phyloP scores from a whole-genome alignment of 2,888 invertebrate genomes.

The Crocallis elinguaria region DNA sequence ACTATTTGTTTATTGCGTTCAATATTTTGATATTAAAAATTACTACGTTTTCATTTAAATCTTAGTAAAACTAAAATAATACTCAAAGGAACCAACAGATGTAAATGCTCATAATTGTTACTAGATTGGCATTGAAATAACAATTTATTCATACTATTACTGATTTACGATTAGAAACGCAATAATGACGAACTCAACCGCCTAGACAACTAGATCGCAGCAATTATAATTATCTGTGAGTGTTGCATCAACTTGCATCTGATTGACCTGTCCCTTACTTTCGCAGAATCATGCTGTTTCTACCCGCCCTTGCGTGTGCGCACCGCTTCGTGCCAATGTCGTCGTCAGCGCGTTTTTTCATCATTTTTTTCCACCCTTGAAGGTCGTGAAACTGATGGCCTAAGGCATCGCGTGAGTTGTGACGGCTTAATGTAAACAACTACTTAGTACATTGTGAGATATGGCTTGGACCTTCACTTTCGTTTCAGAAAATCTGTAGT shows the following conservation, averaged over 20 bases:
- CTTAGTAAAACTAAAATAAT: too few relatives aligned
- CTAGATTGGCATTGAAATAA: neutral
- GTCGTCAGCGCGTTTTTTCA: conserved; percentile 58
- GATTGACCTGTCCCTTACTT: conserved; percentile 39
- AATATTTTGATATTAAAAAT: too few relatives aligned
- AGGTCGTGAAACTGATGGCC: conserved; percentile 70
- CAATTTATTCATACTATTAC: neutral
- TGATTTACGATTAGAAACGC: neutral
- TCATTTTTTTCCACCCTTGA: conserved; percentile 73
- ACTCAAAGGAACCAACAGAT: too few relatives aligned
- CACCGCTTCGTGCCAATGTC: conserved; percentile 78
- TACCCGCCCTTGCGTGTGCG: conserved; percentile 78
- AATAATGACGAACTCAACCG: conserved; percentile 16
- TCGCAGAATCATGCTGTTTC: conserved; percentile 45
- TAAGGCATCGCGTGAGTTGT: conserved; percentile 69
- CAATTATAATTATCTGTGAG: conserved; percentile 27
- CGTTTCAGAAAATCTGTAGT: conserved; percentile 22
- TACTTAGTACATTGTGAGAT: conserved; percentile 26
- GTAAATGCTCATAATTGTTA: too few relatives aligned
- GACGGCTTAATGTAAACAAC: conserved; percentile 58
- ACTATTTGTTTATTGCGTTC: too few relatives aligned
- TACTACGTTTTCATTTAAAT: too few relatives aligned
- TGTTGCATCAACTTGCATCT: conserved; percentile 23
- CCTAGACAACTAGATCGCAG: conserved; percentile 23
- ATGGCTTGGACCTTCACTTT: conserved; percentile 28